Conservation (phyloP, 2,113 vertebrate species). For the Melanostigma gelatinosum region DNA sequence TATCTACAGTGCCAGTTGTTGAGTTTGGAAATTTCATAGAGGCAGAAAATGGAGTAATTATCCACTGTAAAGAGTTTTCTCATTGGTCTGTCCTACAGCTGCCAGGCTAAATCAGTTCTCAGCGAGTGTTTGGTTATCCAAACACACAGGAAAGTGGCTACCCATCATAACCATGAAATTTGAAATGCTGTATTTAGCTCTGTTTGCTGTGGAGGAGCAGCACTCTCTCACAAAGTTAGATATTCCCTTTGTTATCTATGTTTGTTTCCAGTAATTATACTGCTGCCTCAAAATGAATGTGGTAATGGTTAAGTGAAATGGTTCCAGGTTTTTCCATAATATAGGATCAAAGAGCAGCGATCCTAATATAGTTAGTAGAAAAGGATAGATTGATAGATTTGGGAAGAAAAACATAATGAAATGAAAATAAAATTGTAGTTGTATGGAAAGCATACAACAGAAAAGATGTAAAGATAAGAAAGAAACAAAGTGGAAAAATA, state of each 20-base stretch:
- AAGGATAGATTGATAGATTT: background rate
- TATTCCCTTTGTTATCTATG: background rate
- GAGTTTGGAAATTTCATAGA: conserved; percentile 10
- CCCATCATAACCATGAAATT: conserved; percentile 5
- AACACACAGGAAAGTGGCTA: background rate
- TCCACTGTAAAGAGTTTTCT: conserved; percentile 16
- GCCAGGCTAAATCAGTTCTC: background rate
- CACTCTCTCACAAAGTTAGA: background rate
- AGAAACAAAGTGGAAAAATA: background rate
- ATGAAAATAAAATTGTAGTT: background rate
- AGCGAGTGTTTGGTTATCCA: conserved; percentile 27
- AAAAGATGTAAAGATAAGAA: background rate
- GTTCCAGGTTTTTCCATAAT: background rate
- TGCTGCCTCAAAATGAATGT: background rate
- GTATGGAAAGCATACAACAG: background rate
- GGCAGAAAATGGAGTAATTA: conserved; percentile 30
- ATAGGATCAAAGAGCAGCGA: background rate
- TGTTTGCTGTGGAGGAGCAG: conserved; percentile 19
- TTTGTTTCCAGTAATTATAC: background rate
- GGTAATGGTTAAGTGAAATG: background rate
- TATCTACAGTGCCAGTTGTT: conserved; percentile 1
- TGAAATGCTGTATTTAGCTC: conserved; percentile 9
- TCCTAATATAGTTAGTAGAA: background rate
- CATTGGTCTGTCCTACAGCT: conserved; percentile 28
- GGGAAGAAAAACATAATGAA: background rate